Percentiles rank a stretch among this genome's conserved stretches.
Evolutionary conservation across 2,888 invertebrate species (phyloP).

Genomic region (Orgyia antiqua): DNA sequence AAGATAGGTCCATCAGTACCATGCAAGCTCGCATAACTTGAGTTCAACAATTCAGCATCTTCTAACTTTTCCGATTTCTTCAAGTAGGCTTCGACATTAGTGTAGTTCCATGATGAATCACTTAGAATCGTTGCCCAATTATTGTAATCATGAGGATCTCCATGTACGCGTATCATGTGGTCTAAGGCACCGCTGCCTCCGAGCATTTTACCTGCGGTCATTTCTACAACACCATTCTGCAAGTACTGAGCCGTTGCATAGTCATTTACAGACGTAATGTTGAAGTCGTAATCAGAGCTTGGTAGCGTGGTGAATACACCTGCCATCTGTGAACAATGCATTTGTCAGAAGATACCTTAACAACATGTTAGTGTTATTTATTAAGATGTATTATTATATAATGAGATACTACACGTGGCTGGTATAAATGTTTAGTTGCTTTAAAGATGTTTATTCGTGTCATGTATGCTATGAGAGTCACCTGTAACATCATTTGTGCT

Average conservation of each 20-base stretch:
- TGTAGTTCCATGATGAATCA: slow-evolving; percentile 32
- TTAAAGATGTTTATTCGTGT: too few relatives aligned
- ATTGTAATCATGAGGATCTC: slow-evolving; percentile 27
- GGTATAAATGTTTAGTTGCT: too few relatives aligned
- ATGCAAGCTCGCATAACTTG: slow-evolving; percentile 3
- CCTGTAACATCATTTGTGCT: too few relatives aligned
- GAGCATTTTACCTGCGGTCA: slow-evolving; percentile 38
- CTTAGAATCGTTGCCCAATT: slow-evolving; percentile 26
- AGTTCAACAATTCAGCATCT: slow-evolving; percentile 12
- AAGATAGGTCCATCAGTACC: slow-evolving; percentile 13
- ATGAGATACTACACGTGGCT: too few relatives aligned
- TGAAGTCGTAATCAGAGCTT: slow-evolving; percentile 24
- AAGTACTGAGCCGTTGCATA: slow-evolving; percentile 9
- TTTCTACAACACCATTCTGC: slow-evolving; percentile 2
- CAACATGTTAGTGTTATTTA: too few relatives aligned
- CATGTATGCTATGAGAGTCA: too few relatives aligned
- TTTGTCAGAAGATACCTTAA: too few relatives aligned
- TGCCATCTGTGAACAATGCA: slow-evolving; percentile 31
- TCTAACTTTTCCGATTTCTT: slow-evolving; percentile 33
- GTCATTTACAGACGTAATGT: slow-evolving; percentile 28
- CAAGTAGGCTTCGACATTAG: slow-evolving; percentile 29
- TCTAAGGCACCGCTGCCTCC: slow-evolving; percentile 39
- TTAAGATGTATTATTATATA: too few relatives aligned
- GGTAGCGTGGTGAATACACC: slow-evolving; percentile 27
- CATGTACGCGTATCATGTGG: slow-evolving; percentile 30